These are phyloP conservation scores for Lycocorax pyrrhopterus DNA, from an alignment of 2,113 vertebrate species.

Conservation along the genomic window DNA sequence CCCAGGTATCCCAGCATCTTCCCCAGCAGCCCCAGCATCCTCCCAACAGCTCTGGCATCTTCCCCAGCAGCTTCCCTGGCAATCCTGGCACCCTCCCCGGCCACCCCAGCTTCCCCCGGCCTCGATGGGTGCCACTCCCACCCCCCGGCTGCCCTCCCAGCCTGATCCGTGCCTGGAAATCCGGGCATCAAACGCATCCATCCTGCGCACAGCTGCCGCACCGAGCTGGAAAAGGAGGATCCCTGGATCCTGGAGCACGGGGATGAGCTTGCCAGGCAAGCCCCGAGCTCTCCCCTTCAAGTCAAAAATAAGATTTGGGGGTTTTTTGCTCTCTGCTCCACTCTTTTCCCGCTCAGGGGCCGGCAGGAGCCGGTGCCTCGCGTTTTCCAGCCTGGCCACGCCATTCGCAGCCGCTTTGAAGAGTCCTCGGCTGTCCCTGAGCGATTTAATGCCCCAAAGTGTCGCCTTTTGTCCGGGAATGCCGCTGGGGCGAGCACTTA, in stretches of 20 bases:
- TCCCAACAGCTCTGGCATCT: background rate
- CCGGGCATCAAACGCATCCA: conserved; percentile 59
- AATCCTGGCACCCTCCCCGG: background rate
- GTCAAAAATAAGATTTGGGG: background rate
- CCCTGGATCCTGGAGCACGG: background rate
- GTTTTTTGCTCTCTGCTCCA: conserved; percentile 57
- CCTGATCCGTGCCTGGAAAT: conserved; percentile 21
- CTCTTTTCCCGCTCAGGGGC: conserved; percentile 73
- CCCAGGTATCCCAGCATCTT: background rate
- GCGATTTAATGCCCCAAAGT: conserved; percentile 66
- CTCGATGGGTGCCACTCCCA: background rate
- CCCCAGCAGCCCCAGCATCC: background rate
- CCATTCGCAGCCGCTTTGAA: conserved; percentile 75
- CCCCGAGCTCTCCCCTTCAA: conserved; percentile 23
- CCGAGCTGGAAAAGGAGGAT: conserved; percentile 19
- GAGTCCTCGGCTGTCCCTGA: conserved; percentile 65
- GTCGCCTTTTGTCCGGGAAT: conserved; percentile 70
- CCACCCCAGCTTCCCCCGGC: background rate
- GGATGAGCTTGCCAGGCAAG: background rate
- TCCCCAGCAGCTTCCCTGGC: background rate
- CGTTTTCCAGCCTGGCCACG: conserved; percentile 74
- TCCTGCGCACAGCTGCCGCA: background rate
- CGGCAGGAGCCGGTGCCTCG: conserved; percentile 76
- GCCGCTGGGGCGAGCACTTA: conserved; percentile 55
- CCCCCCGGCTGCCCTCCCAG: background rate